phyloP scores from a whole-genome alignment of 2,888 invertebrate genomes.

The Coenonympha arcania region DNA sequence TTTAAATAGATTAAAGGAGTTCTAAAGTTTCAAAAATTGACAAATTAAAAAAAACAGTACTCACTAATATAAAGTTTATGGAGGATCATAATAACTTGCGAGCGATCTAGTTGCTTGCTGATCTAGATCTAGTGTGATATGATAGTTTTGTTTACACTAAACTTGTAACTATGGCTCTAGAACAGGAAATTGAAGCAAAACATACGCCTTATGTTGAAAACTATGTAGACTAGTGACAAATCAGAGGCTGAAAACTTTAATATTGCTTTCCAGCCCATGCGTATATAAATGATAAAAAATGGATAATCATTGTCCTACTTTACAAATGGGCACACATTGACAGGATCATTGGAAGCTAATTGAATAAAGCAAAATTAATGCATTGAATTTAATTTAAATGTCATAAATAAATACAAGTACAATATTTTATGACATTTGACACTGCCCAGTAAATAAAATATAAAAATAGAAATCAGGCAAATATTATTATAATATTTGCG shows the following conservation, averaged over 20 bases:
- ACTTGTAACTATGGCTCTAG: conserved; percentile 41
- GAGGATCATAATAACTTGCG: conserved; percentile 50
- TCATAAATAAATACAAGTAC: too few species aligned
- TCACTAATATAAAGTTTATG: conserved; percentile 48
- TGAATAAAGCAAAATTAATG: too few species aligned
- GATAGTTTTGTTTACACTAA: conserved; percentile 41
- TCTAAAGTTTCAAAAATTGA: neutral
- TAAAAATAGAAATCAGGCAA: too few species aligned
- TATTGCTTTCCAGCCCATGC: too few species aligned
- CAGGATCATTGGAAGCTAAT: too few species aligned
- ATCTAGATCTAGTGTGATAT: conserved; percentile 38
- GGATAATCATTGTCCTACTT: neutral
- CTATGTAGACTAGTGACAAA: conserved; percentile 36
- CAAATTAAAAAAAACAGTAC: conserved; percentile 22
- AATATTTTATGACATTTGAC: too few species aligned
- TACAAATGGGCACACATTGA: neutral
- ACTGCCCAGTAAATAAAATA: too few species aligned
- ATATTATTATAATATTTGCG: too few species aligned
- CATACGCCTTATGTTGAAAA: conserved; percentile 41
- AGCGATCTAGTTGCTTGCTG: conserved; percentile 30
- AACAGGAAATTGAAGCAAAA: conserved; percentile 55
- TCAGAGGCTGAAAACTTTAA: conserved; percentile 34
- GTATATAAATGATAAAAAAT: neutral
- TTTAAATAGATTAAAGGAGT: neutral
- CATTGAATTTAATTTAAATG: too few species aligned